Evolutionary conservation across 2,888 invertebrate genomes (phyloP).

Genomic region (Gymnosoma rotundatum): DNA sequence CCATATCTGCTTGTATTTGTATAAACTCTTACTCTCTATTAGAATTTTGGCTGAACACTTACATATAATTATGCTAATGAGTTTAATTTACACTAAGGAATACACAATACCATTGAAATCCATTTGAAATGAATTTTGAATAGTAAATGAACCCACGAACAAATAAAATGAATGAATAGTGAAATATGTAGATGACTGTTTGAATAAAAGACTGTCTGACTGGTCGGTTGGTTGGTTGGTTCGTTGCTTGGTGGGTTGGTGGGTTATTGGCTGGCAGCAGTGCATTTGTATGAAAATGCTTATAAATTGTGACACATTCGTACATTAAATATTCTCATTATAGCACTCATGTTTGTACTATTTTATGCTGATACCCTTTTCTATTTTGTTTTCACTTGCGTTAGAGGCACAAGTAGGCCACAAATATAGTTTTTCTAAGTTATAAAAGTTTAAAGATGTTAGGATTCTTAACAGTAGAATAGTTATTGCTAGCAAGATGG

Average conservation of each 20-base stretch:
- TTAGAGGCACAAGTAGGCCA: no score
- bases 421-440: no score
- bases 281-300: no score
- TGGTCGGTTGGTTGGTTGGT: background rate
- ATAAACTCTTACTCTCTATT: slow-evolving; percentile 30
- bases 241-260: background rate
- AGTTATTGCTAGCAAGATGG: no score
- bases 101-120: slow-evolving; percentile 54
- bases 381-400: no score
- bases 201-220: background rate
- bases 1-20: background rate
- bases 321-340: no score
- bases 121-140: slow-evolving; percentile 47
- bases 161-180: slow-evolving; percentile 25
- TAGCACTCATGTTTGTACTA: no score
- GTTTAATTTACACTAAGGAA: slow-evolving; percentile 66
- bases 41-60: slow-evolving; percentile 55
- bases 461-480: no score
- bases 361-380: no score
- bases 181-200: background rate
- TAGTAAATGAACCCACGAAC: slow-evolving; percentile 21
- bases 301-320: no score
- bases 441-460: no score
- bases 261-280: no score
- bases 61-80: slow-evolving; percentile 68